Base-by-base conservation (phyloP, 2,113 vertebrate genomes). In the Aptenodytes forsteri region DNA sequence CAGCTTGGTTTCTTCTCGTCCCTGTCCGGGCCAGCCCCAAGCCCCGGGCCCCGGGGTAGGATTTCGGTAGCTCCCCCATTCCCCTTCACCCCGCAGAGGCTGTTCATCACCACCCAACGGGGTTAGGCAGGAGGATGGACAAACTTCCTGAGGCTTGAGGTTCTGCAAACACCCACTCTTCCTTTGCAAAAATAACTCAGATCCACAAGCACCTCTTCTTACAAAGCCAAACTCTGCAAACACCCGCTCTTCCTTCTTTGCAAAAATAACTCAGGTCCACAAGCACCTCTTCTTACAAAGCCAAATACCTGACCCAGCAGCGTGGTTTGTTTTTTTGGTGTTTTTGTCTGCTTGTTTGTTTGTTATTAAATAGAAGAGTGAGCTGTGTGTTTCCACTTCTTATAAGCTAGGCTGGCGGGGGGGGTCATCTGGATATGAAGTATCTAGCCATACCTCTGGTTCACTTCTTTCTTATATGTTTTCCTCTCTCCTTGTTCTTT, bases 21-120 rank as follows among this genome's bases (percentile, higher is more conserved):
- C 23, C 27, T 11, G 1, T 16, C 29, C 3, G 2, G 22, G 15
- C 46, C 34, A 67, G 29, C 42, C 44, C 5, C 16, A 83, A 69
- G 42, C 54, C 36, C 9, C 3, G 7, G 70, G 27, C 10, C 4
- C 2, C 1, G 2, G 11, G 16, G 3, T 50, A 66, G 44, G 47
- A 44, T 84, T 64, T 82, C 2, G 0, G 22, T 38, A 52, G 8
- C 22, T 88, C 11, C 8, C 27, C n/a, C 1, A 2, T 32, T 17
- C 21, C 36, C 21, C 15, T 66, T 88, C 3, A 0, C 34, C 30
- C 40, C 16, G 18, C 7, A 27, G 36, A 0, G 3, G 3, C 6
- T 40, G 34, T 20, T 67, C 61, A 16, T 81, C 32, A 58, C 6
- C 42, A 30, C 40, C 38, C 18, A 16, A 25, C 0, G 0, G 65